A percentile compares a stretch with the other conserved stretches of the same genome.
Conservation (phyloP, 2,113 vertebrate genomes). For the Apteryx owenii region DNA sequence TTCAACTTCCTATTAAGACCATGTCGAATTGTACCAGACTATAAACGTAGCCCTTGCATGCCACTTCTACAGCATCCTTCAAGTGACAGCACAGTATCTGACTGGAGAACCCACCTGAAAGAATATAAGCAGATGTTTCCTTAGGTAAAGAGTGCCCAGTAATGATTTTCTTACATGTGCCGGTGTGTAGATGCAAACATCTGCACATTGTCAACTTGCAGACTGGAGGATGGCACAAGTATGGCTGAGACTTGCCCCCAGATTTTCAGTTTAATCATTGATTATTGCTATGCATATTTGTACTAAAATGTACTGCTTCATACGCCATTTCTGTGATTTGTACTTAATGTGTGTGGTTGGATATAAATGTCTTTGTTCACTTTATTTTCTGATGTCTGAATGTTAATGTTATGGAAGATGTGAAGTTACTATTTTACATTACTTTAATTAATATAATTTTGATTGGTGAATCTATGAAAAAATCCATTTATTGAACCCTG, state of each 20-base stretch:
- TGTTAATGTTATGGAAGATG: background rate
- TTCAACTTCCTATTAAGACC: background rate
- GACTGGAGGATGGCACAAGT: background rate
- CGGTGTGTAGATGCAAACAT: background rate
- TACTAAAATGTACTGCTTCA: background rate
- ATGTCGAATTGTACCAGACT: background rate
- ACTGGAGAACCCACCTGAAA: background rate
- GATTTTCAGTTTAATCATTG: background rate
- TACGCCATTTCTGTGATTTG: background rate
- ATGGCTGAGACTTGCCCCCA: background rate
- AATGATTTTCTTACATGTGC: background rate
- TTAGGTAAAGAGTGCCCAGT: background rate
- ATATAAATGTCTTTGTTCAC: background rate
- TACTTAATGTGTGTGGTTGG: background rate
- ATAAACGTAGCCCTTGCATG: background rate
- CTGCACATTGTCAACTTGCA: background rate
- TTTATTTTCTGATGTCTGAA: background rate
- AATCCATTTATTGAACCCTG: background rate
- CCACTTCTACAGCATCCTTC: background rate
- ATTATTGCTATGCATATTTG: background rate
- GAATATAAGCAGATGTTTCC: background rate
- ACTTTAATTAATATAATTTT: background rate
- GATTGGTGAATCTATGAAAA: background rate
- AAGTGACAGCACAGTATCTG: background rate
- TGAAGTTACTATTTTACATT: background rate